Evolutionary conservation across 2,797 vertebrate species (phyloP).

Genomic region (Lophotriccus pileatus): DNA sequence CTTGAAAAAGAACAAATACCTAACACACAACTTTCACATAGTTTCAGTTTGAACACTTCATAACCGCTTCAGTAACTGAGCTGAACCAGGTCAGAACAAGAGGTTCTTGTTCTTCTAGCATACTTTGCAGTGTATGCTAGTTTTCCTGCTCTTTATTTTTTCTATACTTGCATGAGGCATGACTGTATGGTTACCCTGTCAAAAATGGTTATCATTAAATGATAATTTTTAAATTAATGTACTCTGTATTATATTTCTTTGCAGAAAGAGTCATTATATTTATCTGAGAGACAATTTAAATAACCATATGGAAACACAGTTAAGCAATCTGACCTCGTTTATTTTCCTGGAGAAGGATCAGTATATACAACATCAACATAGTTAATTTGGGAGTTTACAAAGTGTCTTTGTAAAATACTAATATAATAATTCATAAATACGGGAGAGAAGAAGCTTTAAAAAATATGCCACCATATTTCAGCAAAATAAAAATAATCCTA

Average conservation of each 20-base stretch:
- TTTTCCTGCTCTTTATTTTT: neutral
- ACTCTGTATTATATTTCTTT: neutral
- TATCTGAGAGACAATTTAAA: neutral
- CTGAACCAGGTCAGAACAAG: neutral
- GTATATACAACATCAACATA: neutral
- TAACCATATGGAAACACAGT: neutral
- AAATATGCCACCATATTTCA: neutral
- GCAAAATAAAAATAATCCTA: neutral
- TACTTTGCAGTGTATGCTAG: neutral
- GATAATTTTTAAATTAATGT: neutral
- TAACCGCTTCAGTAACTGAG: neutral
- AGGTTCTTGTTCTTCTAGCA: too few relatives aligned
- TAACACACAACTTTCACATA: neutral
- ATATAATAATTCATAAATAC: neutral
- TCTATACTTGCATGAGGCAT: neutral
- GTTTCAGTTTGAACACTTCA: neutral
- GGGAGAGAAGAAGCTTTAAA: neutral
- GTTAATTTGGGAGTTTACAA: neutral
- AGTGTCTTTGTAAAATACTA: neutral
- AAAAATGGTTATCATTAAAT: neutral
- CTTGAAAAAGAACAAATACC: neutral
- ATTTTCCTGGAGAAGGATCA: neutral
- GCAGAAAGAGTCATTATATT: neutral
- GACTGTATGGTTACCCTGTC: neutral
- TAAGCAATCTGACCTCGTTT: neutral